phyloP scores from a whole-genome alignment of 2,113 vertebrate species.

The Vidua macroura region DNA sequence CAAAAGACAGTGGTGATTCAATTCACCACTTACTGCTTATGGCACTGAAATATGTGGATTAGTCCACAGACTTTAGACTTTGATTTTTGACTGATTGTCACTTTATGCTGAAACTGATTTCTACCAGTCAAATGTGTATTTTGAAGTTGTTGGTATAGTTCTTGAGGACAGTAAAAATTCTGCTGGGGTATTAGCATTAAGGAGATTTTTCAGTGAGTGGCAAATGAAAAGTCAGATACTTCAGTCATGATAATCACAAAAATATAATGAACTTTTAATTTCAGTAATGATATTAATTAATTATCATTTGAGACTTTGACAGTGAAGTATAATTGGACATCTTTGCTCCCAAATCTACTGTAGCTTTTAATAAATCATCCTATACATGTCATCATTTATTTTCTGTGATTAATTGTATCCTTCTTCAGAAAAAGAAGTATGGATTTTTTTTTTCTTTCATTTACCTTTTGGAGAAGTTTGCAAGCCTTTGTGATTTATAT shows the following conservation, averaged over 20 bases:
- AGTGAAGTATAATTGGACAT: neutral
- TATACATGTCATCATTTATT: neutral
- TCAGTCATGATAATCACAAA: neutral
- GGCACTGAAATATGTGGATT: neutral
- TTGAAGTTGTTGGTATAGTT: neutral
- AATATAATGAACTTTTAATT: neutral
- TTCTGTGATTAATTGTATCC: neutral
- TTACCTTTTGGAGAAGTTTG: neutral
- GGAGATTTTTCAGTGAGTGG: neutral
- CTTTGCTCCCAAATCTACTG: neutral
- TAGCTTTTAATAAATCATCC: neutral
- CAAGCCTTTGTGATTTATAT: neutral
- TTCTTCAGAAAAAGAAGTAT: neutral
- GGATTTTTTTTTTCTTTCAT: neutral
- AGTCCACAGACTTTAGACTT: neutral
- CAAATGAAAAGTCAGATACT: neutral
- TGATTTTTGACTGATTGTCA: neutral
- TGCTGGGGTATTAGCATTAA: neutral
- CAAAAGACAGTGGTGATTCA: neutral
- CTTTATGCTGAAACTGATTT: neutral
- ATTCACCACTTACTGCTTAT: neutral
- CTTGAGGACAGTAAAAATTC: neutral
- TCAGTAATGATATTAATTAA: neutral
- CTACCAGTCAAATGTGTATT: neutral
- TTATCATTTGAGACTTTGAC: slow-evolving; percentile 3